Evolutionary conservation across 2,888 invertebrate genomes (phyloP), one percentile per base, ranked within the genome.

Genomic region (Cephus runcator): DNA sequence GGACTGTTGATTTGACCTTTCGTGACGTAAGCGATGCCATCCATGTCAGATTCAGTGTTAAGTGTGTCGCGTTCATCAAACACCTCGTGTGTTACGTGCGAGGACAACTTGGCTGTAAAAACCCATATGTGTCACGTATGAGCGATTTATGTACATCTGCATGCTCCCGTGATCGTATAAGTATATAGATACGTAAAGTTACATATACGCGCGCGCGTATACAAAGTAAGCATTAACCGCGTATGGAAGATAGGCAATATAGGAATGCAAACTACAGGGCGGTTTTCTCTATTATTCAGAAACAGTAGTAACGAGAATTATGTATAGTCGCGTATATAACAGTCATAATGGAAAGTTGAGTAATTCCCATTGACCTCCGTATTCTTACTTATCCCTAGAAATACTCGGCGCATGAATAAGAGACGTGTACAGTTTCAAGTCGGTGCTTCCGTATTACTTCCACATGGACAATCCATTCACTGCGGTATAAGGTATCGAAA

Each of bases 81-180:
- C 56, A 15, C 23, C 56, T 23, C 56, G 56, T 23, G 56, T 23
- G 56, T 74, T 76, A 69, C 76, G 71, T 68, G 77, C 73, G 79
- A 77, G 56, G 36, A 77, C 75, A 12, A 56, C 34, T 23, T 69
- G 69, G 73, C 69, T 34, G 56, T 69, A 75, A 77, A 79, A 79
- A 77, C 36, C 74, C 71, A 71, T 34, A 76, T 69, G 73, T 76
- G 73, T 69, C 74, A 77, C 69, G 79, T 73, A 78, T 73, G n/a
- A 73, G 69, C 79, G 75, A 82, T 82, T 73, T 71, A 69, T 73
- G 73, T 23, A 23, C 23, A 56, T 56, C 56, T 56, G 56, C 15
- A 56, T 56, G 15, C 56, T 56, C 56, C 71, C 31, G 71, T 31
- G 71, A n/a, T 33, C 71, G 30, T 71, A 31, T 12, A 71, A 31